phyloP scores from a whole-genome alignment of 2,113 vertebrate genomes.

The Verasper variegatus region DNA sequence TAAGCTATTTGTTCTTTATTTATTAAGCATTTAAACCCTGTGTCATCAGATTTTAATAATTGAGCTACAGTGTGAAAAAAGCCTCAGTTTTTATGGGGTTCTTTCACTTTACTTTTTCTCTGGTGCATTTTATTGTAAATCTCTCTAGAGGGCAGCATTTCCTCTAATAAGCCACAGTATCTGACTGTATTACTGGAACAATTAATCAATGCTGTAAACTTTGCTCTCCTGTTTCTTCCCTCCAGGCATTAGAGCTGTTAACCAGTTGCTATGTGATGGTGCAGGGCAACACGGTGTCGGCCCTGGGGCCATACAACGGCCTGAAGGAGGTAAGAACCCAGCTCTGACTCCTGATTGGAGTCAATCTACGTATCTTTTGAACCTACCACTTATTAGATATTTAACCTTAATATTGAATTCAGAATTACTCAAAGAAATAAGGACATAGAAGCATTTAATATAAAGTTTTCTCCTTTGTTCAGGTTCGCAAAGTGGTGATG shows the following conservation, averaged over 20 bases:
- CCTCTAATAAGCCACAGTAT: neutral
- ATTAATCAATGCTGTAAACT: neutral
- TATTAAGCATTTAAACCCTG: too few species aligned
- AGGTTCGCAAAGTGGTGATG: slow-evolving; percentile 96
- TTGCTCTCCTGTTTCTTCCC: neutral
- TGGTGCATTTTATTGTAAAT: neutral
- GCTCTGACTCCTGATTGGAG: too few species aligned
- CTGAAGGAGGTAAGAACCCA: slow-evolving; percentile 90
- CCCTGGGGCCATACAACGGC: slow-evolving; percentile 90
- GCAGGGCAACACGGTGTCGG: slow-evolving; percentile 96
- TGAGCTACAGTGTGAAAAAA: too few species aligned
- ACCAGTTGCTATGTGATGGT: slow-evolving; percentile 98
- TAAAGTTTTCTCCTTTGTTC: slow-evolving; percentile 13
- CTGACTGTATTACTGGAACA: neutral
- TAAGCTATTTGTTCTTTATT: neutral
- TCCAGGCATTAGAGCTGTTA: slow-evolving; percentile 92
- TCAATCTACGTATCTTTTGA: too few species aligned
- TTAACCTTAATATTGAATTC: too few species aligned
- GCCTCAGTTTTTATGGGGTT: neutral
- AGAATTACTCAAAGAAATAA: too few species aligned
- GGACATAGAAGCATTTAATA: neutral
- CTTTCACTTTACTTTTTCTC: neutral
- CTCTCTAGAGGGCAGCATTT: slow-evolving; percentile 33
- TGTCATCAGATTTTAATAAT: too few species aligned
- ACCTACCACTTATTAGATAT: neutral